Evolutionary conservation across 2,888 invertebrate genomes (phyloP).

Genomic region (Heliothis peltigera): DNA sequence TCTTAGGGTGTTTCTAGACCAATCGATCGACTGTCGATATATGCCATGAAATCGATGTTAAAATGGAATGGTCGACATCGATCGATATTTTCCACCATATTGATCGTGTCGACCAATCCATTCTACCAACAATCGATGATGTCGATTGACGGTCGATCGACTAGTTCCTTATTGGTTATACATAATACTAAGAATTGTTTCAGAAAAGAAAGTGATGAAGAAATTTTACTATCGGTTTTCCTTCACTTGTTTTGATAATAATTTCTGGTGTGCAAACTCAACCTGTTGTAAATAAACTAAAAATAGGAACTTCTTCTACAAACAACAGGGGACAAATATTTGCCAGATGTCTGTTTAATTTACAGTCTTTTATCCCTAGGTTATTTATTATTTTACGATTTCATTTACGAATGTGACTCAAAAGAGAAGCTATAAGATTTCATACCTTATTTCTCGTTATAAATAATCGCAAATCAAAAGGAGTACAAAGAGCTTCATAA

Average conservation of each 20-base stretch:
- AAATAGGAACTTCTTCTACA: not conserved
- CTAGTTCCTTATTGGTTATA: too few relatives aligned
- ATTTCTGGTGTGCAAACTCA: not conserved
- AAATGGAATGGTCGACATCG: too few relatives aligned
- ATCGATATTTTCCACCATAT: too few relatives aligned
- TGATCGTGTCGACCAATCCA: too few relatives aligned
- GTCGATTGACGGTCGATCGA: too few relatives aligned
- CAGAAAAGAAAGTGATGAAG: not conserved
- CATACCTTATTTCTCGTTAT: conserved; percentile 10
- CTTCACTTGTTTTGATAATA: not conserved
- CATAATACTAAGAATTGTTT: too few relatives aligned
- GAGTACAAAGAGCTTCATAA: conserved; percentile 2
- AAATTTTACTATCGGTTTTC: not conserved
- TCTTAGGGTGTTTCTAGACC: too few relatives aligned
- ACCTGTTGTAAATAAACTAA: not conserved
- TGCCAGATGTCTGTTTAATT: not conserved
- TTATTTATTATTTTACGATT: conserved; percentile 20
- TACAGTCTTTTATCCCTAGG: not conserved
- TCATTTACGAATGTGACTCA: conserved; percentile 19
- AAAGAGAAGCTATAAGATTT: conserved; percentile 4
- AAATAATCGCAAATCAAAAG: conserved; percentile 22
- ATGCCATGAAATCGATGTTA: too few relatives aligned
- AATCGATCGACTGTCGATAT: too few relatives aligned
- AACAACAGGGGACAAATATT: not conserved
- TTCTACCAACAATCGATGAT: too few relatives aligned